phyloP scores from a whole-genome alignment of 1,140 invertebrate genomes.

The Portunus trituberculatus region DNA sequence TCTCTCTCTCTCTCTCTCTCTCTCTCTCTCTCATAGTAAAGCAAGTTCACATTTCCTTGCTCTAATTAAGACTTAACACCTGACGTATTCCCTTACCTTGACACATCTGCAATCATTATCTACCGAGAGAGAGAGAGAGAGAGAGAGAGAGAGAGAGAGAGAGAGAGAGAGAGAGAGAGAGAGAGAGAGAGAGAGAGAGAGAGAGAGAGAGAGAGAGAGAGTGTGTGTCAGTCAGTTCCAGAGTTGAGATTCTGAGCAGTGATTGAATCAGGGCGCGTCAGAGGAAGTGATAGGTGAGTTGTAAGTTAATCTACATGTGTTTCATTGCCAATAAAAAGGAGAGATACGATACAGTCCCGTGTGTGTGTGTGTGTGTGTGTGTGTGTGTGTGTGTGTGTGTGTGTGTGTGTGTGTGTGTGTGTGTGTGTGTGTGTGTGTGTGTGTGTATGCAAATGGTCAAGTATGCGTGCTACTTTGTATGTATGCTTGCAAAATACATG shows the following conservation, averaged over 20 bases:
- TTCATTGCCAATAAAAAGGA: neutral
- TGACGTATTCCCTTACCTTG: too few species aligned
- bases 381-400: neutral
- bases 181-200: neutral
- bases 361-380: neutral
- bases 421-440: neutral
- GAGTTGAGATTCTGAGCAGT: neutral
- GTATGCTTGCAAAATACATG: neutral
- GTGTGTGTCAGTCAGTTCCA: neutral
- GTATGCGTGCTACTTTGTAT: neutral
- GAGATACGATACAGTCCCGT: neutral
- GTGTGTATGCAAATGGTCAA: neutral
- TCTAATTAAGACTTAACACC: too few species aligned
- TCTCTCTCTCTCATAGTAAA: too few species aligned
- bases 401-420: slow-evolving; percentile 6
- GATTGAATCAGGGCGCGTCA: neutral
- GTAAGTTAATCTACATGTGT: slow-evolving; percentile 36
- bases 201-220: neutral
- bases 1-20: too few species aligned
- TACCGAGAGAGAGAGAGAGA: neutral
- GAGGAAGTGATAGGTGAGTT: neutral
- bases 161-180: too few species aligned
- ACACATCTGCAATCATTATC: too few species aligned
- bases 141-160: neutral
- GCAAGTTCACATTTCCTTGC: too few species aligned